Evolutionary conservation across 2,888 invertebrate species (phyloP), one percentile per base, ranked within the genome.

Genomic region (Lagria hirta): DNA sequence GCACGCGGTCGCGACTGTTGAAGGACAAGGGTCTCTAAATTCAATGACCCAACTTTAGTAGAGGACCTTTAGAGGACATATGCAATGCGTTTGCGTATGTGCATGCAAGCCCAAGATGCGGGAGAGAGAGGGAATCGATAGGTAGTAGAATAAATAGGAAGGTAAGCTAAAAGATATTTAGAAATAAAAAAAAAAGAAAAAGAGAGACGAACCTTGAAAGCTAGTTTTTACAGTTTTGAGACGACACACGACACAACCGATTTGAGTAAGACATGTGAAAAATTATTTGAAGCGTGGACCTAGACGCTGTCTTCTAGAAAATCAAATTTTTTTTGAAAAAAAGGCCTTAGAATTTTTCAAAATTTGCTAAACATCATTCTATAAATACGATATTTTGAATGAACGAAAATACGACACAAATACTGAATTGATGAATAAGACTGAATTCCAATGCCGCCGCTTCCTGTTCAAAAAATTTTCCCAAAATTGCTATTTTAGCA

Each of bases 61-160:
- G 72, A 73, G 73, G 73, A 67, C 68, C 66, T 71, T 70, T 70
- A 67, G 71, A 73, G 73, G 72, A 68, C 72, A 72, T n/a, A n/a
- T 64, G 67, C 68, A 63, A 62, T 64, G 66, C 65, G 64, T 65
- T 62, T 61, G 63, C 60, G 60, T 62, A 62, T 64, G 66, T 65
- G 64, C 64, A 63, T 61, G 63, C 60, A 61, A 55, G 60, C 54
- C 49, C 44, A 24, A 27, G 32, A 17, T 18, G 24, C 5, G 27
- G 42, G 42, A 33, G 26, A 28, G 28, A 15, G 28, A 16, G 15
- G 28, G 27, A 23, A n/a, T n/a, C 23, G 23, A 3, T 5, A 10
- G 24, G 18, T 18, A 5, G 5, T 5, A 7, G 18, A 18, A 6
- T 5, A 18, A 6, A 18, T 18, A 5, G 18, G 6, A 7, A 18